Evolutionary conservation across 2,113 vertebrate species (phyloP), one percentile per base, ranked within the genome.

Genomic region (Nerophis lumbriciformis): DNA sequence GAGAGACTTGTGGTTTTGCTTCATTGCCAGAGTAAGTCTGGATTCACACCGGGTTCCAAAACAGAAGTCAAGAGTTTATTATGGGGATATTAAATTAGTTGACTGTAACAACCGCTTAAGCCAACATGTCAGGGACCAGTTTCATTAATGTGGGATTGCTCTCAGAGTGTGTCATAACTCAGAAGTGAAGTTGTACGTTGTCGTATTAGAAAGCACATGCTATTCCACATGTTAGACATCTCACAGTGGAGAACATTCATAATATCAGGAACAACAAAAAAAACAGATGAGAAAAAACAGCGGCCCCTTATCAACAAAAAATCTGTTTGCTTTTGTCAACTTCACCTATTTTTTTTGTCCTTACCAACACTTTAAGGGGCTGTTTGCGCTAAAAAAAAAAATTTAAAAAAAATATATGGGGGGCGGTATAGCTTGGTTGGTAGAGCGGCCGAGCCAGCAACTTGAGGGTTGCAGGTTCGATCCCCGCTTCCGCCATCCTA

Each of bases 41-140:
- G 51, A 68, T 35, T 53, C 68, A 5, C 47, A 52, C 55, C 21
- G 3, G 36, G 55, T 48, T 63, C 61, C 54, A 72, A 66, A 57
- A 67, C 56, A 72, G 59, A 66, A 69, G 59, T 56, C 12, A 2
- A 45, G 62, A 65, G 71, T 71, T 76, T 38, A 70, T 69, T 50
- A 63, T 9, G 11, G 68, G 70, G 39, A 69, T 45, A 57, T 61
- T 53, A 66, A 68, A 61, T 70, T 51, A 35, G 48, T 48, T 48
- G 15, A 52, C 12, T 69, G 42, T 44, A 10, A 64, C 21, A 38
- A 39, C 8, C 0, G 13, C 50, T 21, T 44, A 7, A 16, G 53
- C 7, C 14, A 58, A 45, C 6, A 11, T n/a, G 8, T 35, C 13
- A 52, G 10, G 10, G 54, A 57, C 44, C 15, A 44, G 2, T 48